phyloP scores from a whole-genome alignment of 2,113 vertebrate species.

The Oryzias melastigma region DNA sequence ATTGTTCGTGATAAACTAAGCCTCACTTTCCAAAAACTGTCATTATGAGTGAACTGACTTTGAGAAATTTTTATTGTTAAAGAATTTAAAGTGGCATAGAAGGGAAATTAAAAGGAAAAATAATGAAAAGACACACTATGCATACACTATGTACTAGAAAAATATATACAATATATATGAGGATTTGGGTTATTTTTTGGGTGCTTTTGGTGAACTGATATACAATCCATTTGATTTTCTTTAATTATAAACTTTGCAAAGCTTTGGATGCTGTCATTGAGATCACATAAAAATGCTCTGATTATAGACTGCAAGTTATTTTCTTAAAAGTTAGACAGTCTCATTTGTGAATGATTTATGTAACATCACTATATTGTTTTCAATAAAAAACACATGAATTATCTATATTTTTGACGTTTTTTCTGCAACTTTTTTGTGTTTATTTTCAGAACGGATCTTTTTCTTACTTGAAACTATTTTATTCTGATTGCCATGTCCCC shows the following conservation, averaged over 20 bases:
- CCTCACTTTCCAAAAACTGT: conserved; percentile 42
- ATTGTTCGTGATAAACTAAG: conserved; percentile 20
- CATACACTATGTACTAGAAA: conserved; percentile 73
- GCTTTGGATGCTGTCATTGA: conserved; percentile 55
- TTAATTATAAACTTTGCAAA: conserved; percentile 68
- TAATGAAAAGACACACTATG: conserved; percentile 70
- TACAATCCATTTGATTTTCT: conserved; percentile 77
- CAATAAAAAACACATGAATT: conserved; percentile 76
- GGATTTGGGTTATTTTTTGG: conserved; percentile 74
- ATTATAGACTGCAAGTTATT: conserved; percentile 67
- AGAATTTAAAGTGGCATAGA: conserved; percentile 41
- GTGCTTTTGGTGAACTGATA: conserved; percentile 77
- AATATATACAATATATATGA: conserved; percentile 58
- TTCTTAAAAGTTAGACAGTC: conserved; percentile 78
- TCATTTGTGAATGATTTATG: conserved; percentile 77
- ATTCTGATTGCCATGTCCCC: no score
- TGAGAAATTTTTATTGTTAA: conserved; percentile 29
- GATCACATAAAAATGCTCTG: conserved; percentile 54
- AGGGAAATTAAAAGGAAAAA: conserved; percentile 55
- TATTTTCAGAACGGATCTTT: no score
- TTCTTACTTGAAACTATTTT: no score
- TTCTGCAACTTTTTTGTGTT: not conserved
- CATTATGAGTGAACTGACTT: conserved; percentile 35
- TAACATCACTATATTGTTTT: conserved; percentile 82
- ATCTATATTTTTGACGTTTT: conserved; percentile 10